phyloP scores from a whole-genome alignment of 2,113 vertebrate species.

The Nesospiza acunhae region DNA sequence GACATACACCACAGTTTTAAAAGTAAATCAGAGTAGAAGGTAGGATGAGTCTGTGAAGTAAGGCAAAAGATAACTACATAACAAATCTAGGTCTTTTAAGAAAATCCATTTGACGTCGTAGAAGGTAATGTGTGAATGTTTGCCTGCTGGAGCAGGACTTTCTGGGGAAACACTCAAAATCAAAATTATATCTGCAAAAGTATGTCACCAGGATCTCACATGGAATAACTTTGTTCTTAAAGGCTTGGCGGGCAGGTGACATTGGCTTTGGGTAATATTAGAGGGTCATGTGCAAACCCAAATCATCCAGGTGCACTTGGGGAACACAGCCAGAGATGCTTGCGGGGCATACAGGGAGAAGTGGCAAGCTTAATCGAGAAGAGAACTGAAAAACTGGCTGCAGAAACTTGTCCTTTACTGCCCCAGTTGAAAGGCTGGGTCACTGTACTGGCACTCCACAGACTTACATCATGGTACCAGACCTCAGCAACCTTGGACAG shows the following conservation, averaged over 20 bases:
- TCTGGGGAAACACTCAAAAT: not conserved
- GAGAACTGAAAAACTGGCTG: not conserved
- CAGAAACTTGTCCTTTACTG: not conserved
- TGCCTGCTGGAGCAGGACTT: not conserved
- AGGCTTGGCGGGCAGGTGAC: not conserved
- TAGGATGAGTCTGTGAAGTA: not conserved
- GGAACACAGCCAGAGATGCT: not conserved
- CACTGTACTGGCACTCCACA: not conserved
- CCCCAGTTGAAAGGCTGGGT: not conserved
- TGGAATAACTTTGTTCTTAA: not conserved
- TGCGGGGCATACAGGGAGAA: not conserved
- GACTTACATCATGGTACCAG: not conserved
- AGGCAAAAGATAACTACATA: not conserved
- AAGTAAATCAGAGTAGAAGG: not conserved
- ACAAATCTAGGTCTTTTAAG: not conserved
- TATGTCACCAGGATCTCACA: not conserved
- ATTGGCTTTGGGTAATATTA: not conserved
- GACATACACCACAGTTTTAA: not conserved
- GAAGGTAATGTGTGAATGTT: not conserved
- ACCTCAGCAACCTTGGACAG: not conserved
- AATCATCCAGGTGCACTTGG: not conserved
- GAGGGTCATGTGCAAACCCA: not conserved
- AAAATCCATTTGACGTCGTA: not conserved
- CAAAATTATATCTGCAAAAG: not conserved
- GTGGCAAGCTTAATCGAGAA: fast-evolving